Evolutionary conservation across 2,888 invertebrate species (phyloP).

Genomic region (Synergus umbraculus): DNA sequence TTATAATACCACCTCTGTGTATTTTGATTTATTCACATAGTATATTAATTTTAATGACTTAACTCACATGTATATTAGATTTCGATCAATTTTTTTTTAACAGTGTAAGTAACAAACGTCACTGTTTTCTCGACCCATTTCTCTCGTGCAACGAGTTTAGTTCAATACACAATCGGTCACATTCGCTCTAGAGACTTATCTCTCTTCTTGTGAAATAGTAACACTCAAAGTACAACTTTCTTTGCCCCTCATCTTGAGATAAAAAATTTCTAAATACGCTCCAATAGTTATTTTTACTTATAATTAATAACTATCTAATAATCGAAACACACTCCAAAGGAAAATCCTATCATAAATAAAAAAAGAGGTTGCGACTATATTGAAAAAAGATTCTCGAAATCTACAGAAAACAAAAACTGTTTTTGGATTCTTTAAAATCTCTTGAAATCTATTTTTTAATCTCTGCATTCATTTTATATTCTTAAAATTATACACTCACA

Average conservation of each 20-base stretch:
- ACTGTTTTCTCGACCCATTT: constrained; percentile 27
- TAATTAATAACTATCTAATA: neutral
- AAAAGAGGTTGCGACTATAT: too few relatives aligned
- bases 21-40: too few relatives aligned
- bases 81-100: too few relatives aligned
- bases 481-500: too few relatives aligned
- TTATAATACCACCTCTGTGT: too few relatives aligned
- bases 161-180: constrained; percentile 15
- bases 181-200: neutral
- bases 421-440: too few relatives aligned
- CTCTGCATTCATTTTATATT: too few relatives aligned
- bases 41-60: too few relatives aligned
- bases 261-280: neutral
- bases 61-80: too few relatives aligned
- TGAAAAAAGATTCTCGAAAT: neutral
- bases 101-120: constrained; percentile 1
- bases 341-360: neutral
- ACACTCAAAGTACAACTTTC: neutral
- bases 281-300: neutral
- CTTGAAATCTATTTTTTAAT: too few relatives aligned
- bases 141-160: neutral
- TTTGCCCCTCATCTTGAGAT: neutral
- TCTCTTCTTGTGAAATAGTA: neutral
- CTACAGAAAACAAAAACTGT: too few relatives aligned
- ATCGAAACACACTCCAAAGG: too few relatives aligned